Base-by-base conservation (phyloP, 2,113 vertebrate genomes). In the Plestiodon gilberti region DNA sequence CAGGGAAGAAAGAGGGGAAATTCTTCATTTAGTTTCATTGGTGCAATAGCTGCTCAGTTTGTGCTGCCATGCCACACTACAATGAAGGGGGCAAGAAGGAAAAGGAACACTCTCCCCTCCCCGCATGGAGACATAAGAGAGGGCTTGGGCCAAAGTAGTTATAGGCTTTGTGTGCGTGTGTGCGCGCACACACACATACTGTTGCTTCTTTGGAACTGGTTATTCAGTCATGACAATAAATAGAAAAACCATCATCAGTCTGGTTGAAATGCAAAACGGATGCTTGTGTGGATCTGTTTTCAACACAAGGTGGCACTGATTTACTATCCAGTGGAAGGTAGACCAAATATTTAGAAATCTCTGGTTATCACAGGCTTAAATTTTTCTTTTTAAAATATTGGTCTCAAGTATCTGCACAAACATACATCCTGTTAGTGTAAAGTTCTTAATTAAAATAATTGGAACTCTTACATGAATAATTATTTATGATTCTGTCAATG, bases 241-340 rank as follows among this genome's bases (percentile, higher is more conserved):
- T 52, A 55, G 2, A 33, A 43, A 30, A 15, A 52, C 4, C 43
- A 73, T 57, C 30, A 61, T 35, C 13, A 11, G 4, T 69, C 7
- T 69, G 65, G 11, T 61, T 62, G 9, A 81, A 81, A 81, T 48
- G 43, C 10, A 23, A 43, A 73, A 18, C 7, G 40, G 17, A 61
- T 73, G 57, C 33, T n/a, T 83, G 33, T 73, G 35, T 4, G 14
- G 15, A 82, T 55, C 52, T 57, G 67, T 55, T 83, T 25, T 83
- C 38, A n/a, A 4, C 82, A 83, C 69, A 74, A 83, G 82, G 70
- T 61, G 82, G 82, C 82, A 74, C 55, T 74, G 38, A 43, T 59
- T 33, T n/a, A 78, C 33, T 48, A 74, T 61, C 28, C 20, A 69
- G 15, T 83, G 8, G 18, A 83, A 83, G 55, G 17, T 35, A 74